A percentile compares a stretch with the other conserved stretches of the same genome.
phyloP scores from a whole-genome alignment of 2,888 invertebrate species.

The Dicranocentrus wangi region DNA sequence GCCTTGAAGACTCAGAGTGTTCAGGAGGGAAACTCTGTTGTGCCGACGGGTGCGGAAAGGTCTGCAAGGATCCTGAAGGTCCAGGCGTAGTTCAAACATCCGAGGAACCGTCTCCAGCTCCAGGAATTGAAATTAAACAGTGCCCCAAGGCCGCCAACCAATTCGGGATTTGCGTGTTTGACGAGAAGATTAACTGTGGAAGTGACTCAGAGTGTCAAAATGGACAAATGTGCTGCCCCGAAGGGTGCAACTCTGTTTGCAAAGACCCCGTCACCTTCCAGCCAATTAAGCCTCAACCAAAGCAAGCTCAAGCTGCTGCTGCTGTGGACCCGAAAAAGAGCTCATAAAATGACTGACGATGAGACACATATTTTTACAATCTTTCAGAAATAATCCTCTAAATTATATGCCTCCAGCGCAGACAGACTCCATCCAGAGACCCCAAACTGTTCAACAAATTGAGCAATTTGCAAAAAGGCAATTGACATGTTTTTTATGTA shows the following conservation, averaged over 20 bases:
- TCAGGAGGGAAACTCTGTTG: slow-evolving; percentile 54
- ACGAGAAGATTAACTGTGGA: slow-evolving; percentile 40
- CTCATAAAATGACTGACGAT: too few species aligned
- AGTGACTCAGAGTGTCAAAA: slow-evolving; percentile 30
- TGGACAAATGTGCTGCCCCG: slow-evolving; percentile 49
- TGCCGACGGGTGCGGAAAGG: slow-evolving; percentile 46
- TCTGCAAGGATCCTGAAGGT: slow-evolving; percentile 42
- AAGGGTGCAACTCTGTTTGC: slow-evolving; percentile 56
- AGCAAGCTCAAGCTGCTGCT: slow-evolving; percentile 6
- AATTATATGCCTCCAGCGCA: too few species aligned
- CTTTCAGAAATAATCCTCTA: too few species aligned
- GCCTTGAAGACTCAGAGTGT: slow-evolving; percentile 44
- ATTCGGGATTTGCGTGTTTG: slow-evolving; percentile 46
- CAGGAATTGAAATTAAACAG: slow-evolving; percentile 7
- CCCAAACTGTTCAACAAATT: too few species aligned
- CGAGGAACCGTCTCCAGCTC: not conserved
- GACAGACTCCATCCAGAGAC: too few species aligned
- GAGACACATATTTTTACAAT: too few species aligned
- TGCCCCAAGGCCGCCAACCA: slow-evolving; percentile 26
- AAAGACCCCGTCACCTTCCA: slow-evolving; percentile 54
- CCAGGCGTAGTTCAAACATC: not conserved
- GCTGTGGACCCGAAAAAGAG: too few species aligned
- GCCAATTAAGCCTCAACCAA: slow-evolving; percentile 41
- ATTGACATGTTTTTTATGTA: too few species aligned
- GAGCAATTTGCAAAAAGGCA: not conserved